Evolutionary conservation across 2,797 vertebrate species (phyloP).

Genomic region (Phalanger gymnotis): DNA sequence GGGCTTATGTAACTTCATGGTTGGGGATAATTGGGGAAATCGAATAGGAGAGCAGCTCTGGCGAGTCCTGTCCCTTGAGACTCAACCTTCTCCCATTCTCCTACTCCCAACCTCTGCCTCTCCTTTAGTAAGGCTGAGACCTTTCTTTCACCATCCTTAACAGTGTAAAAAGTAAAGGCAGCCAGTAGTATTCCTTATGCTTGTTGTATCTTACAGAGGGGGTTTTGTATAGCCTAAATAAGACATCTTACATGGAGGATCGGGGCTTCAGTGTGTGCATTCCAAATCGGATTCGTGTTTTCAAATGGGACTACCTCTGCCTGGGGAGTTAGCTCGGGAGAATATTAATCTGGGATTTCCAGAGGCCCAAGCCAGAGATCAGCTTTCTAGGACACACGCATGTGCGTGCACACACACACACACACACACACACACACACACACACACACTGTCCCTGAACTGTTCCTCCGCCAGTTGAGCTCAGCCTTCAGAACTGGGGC

Average conservation of each 20-base stretch:
- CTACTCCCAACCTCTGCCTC: neutral
- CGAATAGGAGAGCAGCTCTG: neutral
- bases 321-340: conserved; percentile 53
- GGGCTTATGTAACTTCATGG: neutral
- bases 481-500: conserved; percentile 29
- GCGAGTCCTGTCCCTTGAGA: neutral
- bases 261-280: conserved; percentile 14
- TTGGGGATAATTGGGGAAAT: neutral
- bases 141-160: fast-evolving
- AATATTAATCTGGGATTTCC: conserved; percentile 76
- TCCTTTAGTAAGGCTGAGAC: neutral
- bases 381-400: conserved; percentile 67
- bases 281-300: neutral
- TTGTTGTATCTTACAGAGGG: neutral
- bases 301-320: conserved; percentile 23
- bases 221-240: neutral
- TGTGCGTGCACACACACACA: neutral
- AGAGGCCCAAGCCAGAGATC: conserved; percentile 63
- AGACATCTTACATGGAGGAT: neutral
- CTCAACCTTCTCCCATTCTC: neutral
- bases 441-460: conserved; percentile 24
- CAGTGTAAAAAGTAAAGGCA: neutral
- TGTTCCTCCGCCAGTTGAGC: neutral
- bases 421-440: no score
- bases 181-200: neutral